A percentile compares a stretch with the other conserved stretches of the same genome.
These are phyloP conservation scores for Odontophorus gujanensis DNA, from an alignment of 2,113 vertebrate genomes.

Conservation along the genomic window DNA sequence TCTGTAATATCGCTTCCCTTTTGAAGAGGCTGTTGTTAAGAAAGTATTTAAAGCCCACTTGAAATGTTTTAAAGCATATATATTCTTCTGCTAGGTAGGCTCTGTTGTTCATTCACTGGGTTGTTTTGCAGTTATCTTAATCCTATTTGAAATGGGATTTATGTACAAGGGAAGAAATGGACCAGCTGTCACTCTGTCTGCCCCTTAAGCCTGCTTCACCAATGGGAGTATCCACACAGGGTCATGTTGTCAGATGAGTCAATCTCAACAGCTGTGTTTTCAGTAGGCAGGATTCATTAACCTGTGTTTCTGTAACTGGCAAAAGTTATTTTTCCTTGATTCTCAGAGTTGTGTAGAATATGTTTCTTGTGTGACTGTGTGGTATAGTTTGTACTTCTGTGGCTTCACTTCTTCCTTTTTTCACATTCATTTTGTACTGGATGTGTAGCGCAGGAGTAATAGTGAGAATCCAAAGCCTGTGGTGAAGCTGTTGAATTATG, in stretches of 20 bases:
- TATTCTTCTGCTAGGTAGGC: constrained; percentile 15
- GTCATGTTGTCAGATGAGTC: constrained; percentile 24
- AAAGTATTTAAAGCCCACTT: constrained; percentile 27
- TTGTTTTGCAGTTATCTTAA: constrained; percentile 64
- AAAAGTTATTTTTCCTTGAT: neutral
- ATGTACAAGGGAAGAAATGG: constrained; percentile 46
- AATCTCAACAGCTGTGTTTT: constrained; percentile 62
- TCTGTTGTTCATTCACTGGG: constrained; percentile 46
- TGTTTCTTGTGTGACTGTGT: neutral
- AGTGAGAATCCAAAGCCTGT: constrained; percentile 21
- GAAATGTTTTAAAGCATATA: neutral
- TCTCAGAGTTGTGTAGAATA: neutral
- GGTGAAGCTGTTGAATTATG: constrained; percentile 11
- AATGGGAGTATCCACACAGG: neutral
- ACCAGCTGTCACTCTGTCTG: constrained; percentile 74
- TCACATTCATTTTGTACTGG: neutral
- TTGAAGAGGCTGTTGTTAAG: neutral
- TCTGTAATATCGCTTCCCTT: neutral
- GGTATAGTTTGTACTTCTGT: constrained; percentile 5
- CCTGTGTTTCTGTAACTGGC: neutral
- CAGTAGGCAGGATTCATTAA: neutral
- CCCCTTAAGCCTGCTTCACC: constrained; percentile 29
- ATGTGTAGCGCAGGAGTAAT: constrained; percentile 27
- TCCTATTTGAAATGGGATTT: constrained; percentile 76
- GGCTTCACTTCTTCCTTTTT: neutral